Percentiles rank a stretch among this genome's conserved stretches.
Conservation (phyloP, 2,797 vertebrate genomes). For the Typhlichthys eigenmanni region DNA sequence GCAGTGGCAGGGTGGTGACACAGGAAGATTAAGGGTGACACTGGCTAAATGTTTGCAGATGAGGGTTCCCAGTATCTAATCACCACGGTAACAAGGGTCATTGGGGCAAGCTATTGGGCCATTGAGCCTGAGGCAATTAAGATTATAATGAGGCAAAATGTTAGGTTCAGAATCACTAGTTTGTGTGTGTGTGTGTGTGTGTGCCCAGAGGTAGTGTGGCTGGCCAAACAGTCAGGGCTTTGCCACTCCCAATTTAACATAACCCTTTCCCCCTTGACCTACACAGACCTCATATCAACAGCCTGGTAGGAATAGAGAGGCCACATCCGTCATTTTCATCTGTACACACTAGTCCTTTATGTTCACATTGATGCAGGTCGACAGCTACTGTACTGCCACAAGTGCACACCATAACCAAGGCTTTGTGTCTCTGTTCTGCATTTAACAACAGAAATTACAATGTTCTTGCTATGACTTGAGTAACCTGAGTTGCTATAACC, state of each 20-base stretch:
- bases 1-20: constrained; percentile 51
- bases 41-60: constrained; percentile 88
- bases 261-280: constrained; percentile 81
- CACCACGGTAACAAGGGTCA: constrained; percentile 75
- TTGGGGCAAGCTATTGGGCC: constrained; percentile 62
- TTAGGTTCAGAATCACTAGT: constrained; percentile 73
- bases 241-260: constrained; percentile 68
- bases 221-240: constrained; percentile 26
- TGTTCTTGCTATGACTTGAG: too few relatives aligned
- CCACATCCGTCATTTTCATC: constrained; percentile 29
- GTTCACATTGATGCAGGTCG: too few relatives aligned
- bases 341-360: too few relatives aligned
- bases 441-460: too few relatives aligned
- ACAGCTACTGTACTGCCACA: too few relatives aligned
- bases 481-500: too few relatives aligned
- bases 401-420: too few relatives aligned
- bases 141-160: constrained; percentile 67
- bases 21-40: constrained; percentile 65
- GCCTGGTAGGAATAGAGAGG: constrained; percentile 30
- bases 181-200: constrained; percentile 30
- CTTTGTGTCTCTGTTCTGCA: not conserved
- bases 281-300: constrained; percentile 62
- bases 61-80: constrained; percentile 78
- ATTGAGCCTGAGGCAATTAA: constrained; percentile 56
- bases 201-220: constrained; percentile 71